A percentile compares a stretch with the other conserved stretches of the same genome.
phyloP scores from a whole-genome alignment of 2,888 invertebrate species.

The Autographa pulchrina region DNA sequence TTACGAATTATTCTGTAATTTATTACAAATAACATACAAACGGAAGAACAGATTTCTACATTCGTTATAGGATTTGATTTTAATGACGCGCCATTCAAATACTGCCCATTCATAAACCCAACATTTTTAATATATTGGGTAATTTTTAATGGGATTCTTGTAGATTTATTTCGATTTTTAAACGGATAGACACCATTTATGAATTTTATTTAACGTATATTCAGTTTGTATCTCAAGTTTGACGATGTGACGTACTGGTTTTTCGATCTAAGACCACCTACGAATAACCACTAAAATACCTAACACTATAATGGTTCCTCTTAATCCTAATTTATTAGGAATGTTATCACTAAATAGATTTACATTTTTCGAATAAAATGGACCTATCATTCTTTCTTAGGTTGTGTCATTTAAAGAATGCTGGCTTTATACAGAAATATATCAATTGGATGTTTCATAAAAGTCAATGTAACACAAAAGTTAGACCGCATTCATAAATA shows the following conservation, averaged over 20 bases:
- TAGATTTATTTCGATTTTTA: slow-evolving; percentile 71
- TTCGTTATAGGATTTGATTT: slow-evolving; percentile 84
- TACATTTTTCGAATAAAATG: slow-evolving; percentile 29
- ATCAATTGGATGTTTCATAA: slow-evolving; percentile 21
- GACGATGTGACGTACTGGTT: slow-evolving; percentile 37
- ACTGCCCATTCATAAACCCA: slow-evolving; percentile 62
- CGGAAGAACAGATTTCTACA: slow-evolving; percentile 62
- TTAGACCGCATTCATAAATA: not conserved
- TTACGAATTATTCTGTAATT: slow-evolving; percentile 86
- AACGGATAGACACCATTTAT: slow-evolving; percentile 49
- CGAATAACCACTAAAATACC: slow-evolving; percentile 30
- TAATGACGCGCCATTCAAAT: slow-evolving; percentile 75
- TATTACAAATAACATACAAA: slow-evolving; percentile 86
- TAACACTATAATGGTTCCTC: slow-evolving; percentile 25
- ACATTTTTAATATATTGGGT: slow-evolving; percentile 75
- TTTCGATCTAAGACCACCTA: slow-evolving; percentile 54
- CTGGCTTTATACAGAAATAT: slow-evolving; percentile 17
- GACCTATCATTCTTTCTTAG: slow-evolving; percentile 24
- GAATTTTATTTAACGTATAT: slow-evolving; percentile 40
- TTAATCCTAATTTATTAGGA: slow-evolving; percentile 59
- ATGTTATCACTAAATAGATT: slow-evolving; percentile 49
- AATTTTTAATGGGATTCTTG: slow-evolving; percentile 77
- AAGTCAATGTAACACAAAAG: slow-evolving; percentile 12
- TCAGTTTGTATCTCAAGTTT: slow-evolving; percentile 30
- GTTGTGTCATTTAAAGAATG: slow-evolving; percentile 16